Evolutionary conservation across 2,888 invertebrate genomes (phyloP).

Genomic region (Sminthurinus aureus): DNA sequence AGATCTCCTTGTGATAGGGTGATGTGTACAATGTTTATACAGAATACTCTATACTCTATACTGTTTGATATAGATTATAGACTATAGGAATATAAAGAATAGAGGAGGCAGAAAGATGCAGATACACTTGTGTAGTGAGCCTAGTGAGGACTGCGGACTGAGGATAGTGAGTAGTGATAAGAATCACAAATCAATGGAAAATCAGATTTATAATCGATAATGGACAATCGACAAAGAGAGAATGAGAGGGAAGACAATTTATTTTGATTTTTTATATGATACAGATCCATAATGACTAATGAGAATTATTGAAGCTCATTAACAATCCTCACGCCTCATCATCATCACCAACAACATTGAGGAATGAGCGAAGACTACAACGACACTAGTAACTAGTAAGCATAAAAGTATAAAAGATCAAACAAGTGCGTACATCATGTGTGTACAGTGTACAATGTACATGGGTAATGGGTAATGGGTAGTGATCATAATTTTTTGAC

Average conservation of each 20-base stretch:
- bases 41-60: no score
- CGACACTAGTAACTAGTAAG: no score
- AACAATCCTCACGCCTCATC: conserved; percentile 14
- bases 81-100: no score
- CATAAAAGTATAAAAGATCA: not conserved
- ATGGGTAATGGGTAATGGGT: not conserved
- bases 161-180: not conserved
- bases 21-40: no score
- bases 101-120: not conserved
- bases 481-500: not conserved
- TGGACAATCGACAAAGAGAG: not conserved
- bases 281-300: not conserved
- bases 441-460: not conserved
- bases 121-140: not conserved
- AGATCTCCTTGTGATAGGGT: not conserved
- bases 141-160: no score
- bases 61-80: no score
- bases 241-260: not conserved
- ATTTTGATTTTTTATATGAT: not conserved
- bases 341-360: conserved; percentile 4
- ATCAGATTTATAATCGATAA: not conserved
- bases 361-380: no score
- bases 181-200: not conserved
- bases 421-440: not conserved
- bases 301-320: conserved; percentile 9